Conservation (phyloP, 2,113 vertebrate species). For the Alligator mississippiensis region DNA sequence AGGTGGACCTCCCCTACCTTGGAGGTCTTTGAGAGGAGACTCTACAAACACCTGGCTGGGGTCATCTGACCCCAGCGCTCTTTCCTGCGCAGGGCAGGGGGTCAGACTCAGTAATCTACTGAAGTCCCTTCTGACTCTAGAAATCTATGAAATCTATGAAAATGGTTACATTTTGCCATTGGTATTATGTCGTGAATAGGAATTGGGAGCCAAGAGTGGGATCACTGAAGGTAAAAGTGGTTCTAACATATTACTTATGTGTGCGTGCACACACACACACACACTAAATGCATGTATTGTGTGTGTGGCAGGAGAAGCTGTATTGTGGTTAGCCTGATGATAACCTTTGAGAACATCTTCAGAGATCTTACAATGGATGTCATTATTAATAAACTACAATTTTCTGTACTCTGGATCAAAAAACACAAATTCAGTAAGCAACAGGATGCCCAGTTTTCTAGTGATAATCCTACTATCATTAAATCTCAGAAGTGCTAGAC, state of each 20-base stretch:
- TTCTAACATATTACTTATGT: neutral
- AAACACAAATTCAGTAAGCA: neutral
- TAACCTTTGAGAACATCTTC: neutral
- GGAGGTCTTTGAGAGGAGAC: no score
- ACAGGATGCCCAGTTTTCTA: neutral
- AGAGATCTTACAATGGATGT: neutral
- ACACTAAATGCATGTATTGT: neutral
- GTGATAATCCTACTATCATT: accelerated
- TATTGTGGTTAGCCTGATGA: neutral
- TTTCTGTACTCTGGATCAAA: neutral
- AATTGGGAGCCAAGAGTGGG: neutral
- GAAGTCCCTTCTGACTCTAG: no score
- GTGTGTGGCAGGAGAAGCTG: neutral
- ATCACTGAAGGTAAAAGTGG: neutral
- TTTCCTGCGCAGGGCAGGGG: no score
- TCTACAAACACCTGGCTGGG: no score
- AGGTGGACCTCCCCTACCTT: no score
- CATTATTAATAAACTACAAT: neutral
- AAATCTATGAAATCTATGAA: neutral
- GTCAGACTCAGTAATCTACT: no score
- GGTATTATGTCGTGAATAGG: neutral
- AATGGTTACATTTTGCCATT: neutral
- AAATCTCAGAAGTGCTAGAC: neutral
- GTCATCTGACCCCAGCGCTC: no score
- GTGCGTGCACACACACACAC: neutral